Conservation (phyloP, 2,888 invertebrate species). For the Sphaeridia pumilis region DNA sequence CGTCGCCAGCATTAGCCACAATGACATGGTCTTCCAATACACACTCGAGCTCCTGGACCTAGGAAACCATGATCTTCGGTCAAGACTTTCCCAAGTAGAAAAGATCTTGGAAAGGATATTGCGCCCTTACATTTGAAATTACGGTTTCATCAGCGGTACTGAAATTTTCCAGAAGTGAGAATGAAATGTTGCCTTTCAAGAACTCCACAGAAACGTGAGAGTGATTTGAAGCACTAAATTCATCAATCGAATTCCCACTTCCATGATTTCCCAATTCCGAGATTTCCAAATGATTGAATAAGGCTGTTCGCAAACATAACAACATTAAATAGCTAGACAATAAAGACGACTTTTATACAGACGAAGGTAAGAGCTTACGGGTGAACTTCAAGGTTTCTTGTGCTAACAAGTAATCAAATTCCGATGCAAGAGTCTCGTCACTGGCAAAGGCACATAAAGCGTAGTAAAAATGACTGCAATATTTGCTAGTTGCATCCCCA, state of each 20-base stretch:
- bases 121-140: conserved; percentile 22
- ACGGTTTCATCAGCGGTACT: conserved; percentile 27
- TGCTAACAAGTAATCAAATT: conserved; percentile 48
- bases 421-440: conserved; percentile 49
- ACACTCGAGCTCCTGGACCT: conserved; percentile 35
- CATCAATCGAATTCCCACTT: conserved; percentile 13
- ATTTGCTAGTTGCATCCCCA: conserved; percentile 35
- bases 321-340: not conserved
- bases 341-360: not conserved
- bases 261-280: conserved; percentile 20
- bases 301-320: conserved; percentile 15
- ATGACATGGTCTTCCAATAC: conserved; percentile 33
- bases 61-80: not conserved
- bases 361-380: conserved; percentile 17
- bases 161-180: conserved; percentile 33
- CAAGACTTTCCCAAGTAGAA: too few relatives aligned
- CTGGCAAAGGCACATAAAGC: conserved; percentile 59
- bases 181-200: conserved; percentile 29
- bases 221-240: conserved; percentile 21
- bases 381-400: conserved; percentile 17
- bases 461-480: conserved; percentile 59
- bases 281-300: conserved; percentile 29
- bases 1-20: conserved; percentile 31
- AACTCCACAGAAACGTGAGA: conserved; percentile 33
- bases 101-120: not conserved